phyloP scores from a whole-genome alignment of 2,113 vertebrate genomes.

The Tor tambroides region DNA sequence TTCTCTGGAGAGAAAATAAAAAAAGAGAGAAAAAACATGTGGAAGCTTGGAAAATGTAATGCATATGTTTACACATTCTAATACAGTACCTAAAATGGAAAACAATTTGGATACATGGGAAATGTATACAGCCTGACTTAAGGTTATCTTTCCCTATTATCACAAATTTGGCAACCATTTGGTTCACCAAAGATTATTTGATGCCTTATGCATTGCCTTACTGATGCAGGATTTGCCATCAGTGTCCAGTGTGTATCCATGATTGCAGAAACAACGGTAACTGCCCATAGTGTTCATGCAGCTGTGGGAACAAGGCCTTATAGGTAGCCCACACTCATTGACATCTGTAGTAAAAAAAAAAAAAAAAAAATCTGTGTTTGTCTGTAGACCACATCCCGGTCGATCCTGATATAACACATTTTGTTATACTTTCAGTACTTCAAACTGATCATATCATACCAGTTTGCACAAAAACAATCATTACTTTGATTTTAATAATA shows the following conservation, averaged over 20 bases:
- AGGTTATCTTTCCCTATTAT: neutral
- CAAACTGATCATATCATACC: neutral
- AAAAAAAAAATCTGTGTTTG: too few relatives aligned
- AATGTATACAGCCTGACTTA: neutral
- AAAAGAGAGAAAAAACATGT: neutral
- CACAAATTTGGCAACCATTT: neutral
- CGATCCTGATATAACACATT: neutral
- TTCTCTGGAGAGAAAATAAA: conserved; percentile 66
- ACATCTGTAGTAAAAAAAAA: conserved; percentile 67
- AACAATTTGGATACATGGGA: neutral
- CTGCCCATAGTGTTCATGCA: conserved; percentile 76
- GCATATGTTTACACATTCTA: neutral
- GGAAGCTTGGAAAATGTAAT: neutral
- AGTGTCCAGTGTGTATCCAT: conserved; percentile 67
- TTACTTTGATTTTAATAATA: neutral
- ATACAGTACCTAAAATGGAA: neutral
- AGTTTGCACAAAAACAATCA: neutral
- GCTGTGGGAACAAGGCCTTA: conserved; percentile 70
- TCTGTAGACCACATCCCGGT: neutral
- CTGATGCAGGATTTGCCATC: conserved; percentile 72
- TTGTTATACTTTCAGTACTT: neutral
- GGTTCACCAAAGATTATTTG: neutral
- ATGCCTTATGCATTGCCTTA: conserved; percentile 55
- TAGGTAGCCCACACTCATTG: conserved; percentile 73
- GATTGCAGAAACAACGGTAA: conserved; percentile 74